Conservation (phyloP, 2,888 invertebrate genomes). For the Diploptera punctata region DNA sequence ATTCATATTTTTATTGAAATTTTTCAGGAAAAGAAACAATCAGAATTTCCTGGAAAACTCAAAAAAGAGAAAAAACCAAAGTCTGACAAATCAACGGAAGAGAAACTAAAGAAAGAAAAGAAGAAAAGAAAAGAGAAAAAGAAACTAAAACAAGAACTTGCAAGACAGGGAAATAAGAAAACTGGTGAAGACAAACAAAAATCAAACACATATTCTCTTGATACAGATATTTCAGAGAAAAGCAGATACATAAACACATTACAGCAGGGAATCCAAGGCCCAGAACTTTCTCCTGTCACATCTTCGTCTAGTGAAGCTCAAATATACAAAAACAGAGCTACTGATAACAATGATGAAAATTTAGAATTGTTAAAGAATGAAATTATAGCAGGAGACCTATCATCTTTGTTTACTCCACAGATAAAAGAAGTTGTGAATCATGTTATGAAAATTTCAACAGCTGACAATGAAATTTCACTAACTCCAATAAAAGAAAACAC, state of each 20-base stretch:
- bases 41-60: no score
- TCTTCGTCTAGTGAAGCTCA: background rate
- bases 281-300: background rate
- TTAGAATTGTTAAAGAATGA: background rate
- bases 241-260: background rate
- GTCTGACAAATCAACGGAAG: background rate
- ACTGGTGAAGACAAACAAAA: background rate
- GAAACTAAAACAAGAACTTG: background rate
- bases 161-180: conserved; percentile 1
- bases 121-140: conserved; percentile 10
- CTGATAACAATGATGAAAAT: background rate
- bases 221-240: background rate
- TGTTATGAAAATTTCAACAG: no score
- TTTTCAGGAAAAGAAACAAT: no score
- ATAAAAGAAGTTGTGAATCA: no score
- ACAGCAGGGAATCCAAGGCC: background rate
- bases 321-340: background rate
- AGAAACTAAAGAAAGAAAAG: conserved; percentile 24
- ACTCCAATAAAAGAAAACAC: no score
- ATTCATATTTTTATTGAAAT: no score
- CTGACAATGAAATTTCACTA: no score
- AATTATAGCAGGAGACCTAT: background rate
- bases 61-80: conserved; percentile 8
- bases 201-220: background rate
- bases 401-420: no score